These are phyloP conservation scores for Parnassius apollo DNA, from an alignment of 2,888 invertebrate genomes.

Conservation along the genomic window DNA sequence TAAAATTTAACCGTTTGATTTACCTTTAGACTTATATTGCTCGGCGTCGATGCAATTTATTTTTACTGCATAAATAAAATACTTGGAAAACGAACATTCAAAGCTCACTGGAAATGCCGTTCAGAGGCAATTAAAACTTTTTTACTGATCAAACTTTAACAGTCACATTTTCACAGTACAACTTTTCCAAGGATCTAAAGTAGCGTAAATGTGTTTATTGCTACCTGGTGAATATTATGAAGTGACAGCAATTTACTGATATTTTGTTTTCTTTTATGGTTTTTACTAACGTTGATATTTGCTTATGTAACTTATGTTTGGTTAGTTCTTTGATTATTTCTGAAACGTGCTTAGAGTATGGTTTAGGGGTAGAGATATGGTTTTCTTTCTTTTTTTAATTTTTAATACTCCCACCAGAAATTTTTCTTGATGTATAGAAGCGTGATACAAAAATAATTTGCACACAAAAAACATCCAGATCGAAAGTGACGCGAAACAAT, in stretches of 20 bases:
- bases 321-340: no score
- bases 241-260: background rate
- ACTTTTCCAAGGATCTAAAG: conserved; percentile 22
- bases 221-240: conserved; percentile 9
- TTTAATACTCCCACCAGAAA: no score
- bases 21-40: conserved; percentile 16
- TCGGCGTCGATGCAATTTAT: conserved; percentile 33
- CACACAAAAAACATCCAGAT: no score
- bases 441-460: no score
- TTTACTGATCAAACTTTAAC: conserved; percentile 70
- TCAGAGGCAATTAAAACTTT: conserved; percentile 77
- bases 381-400: no score
- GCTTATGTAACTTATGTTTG: no score
- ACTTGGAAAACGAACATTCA: conserved; percentile 51
- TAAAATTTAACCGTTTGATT: conserved; percentile 13
- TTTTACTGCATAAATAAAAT: conserved; percentile 53
- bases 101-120: conserved; percentile 57
- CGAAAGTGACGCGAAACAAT: no score
- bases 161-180: conserved; percentile 54
- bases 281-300: no score
- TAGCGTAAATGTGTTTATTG: conserved; percentile 21
- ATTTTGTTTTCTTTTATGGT: background rate
- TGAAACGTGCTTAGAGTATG: no score
- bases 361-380: no score
- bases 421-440: no score